Conservation (phyloP, 1,140 invertebrate genomes). For the Trichonephila clavipes region DNA sequence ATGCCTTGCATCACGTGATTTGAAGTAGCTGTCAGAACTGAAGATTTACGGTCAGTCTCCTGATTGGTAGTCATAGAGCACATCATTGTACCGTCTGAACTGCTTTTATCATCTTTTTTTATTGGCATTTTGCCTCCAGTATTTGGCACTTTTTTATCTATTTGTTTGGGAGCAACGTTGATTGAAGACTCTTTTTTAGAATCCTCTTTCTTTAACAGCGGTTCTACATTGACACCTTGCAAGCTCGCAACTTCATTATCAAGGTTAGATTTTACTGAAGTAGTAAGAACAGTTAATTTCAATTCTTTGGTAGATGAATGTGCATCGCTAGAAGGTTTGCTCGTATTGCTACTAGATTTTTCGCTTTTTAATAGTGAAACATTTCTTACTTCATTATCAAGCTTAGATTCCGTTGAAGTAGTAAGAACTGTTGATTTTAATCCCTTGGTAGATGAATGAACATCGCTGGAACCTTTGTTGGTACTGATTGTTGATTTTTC, state of each 20-base stretch:
- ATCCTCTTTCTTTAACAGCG: slow-evolving; percentile 6
- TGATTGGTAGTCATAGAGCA: slow-evolving; percentile 20
- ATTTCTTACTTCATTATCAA: not conserved
- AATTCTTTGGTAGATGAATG: slow-evolving; percentile 18
- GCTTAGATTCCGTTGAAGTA: not conserved
- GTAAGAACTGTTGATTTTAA: not conserved
- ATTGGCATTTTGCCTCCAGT: slow-evolving; percentile 73
- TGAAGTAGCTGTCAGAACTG: slow-evolving; percentile 27
- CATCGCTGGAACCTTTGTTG: not conserved
- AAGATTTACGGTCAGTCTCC: slow-evolving; percentile 70
- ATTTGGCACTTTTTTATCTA: slow-evolving; percentile 49
- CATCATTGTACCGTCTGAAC: slow-evolving; percentile 49
- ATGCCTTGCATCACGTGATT: slow-evolving; percentile 21
- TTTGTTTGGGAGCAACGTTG: slow-evolving; percentile 23
- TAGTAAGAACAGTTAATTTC: not conserved
- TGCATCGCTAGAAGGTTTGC: not conserved
- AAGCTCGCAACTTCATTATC: slow-evolving; percentile 26
- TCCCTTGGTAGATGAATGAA: not conserved
- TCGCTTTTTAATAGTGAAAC: not conserved
- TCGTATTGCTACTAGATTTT: not conserved
- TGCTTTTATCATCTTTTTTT: slow-evolving; percentile 62
- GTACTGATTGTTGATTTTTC: not conserved
- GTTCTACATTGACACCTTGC: slow-evolving; percentile 26
- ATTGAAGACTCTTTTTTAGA: slow-evolving; percentile 68
- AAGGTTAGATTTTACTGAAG: not conserved